These are phyloP conservation scores for Montipora sp. DNA, from an alignment of 64 coral and sea anemone species.

Conservation along the genomic window DNA sequence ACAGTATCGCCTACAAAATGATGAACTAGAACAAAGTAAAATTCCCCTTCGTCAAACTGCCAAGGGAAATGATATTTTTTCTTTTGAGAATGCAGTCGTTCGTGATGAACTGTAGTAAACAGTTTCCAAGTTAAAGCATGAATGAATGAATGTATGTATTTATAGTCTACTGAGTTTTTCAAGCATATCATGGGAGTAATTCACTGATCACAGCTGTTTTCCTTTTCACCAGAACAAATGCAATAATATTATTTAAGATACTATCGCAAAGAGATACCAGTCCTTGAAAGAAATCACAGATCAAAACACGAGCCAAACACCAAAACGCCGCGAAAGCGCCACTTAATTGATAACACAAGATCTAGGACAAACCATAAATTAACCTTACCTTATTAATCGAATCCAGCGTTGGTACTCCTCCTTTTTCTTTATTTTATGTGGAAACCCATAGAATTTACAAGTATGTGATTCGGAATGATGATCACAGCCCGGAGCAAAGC, in stretches of 20 bases:
- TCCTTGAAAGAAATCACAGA: background rate
- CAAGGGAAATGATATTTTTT: background rate
- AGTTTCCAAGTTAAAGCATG: background rate
- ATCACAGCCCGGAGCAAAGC: constrained; percentile 53
- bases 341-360: background rate
- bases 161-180: background rate
- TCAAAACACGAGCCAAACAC: background rate
- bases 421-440: constrained; percentile 44
- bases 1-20: background rate
- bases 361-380: background rate
- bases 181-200: background rate
- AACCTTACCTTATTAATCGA: constrained; percentile 57
- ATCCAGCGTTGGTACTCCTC: constrained; percentile 39
- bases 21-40: background rate
- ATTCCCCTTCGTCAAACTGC: background rate
- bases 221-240: background rate
- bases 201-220: background rate
- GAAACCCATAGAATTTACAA: constrained; percentile 52
- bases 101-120: background rate
- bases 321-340: background rate
- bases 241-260: background rate
- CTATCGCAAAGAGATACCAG: background rate
- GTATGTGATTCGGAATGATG: constrained; percentile 59
- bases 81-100: background rate
- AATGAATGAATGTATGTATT: background rate